Conservation (phyloP, 92 coral and sea anemone genomes). For the Siderastrea siderea region DNA sequence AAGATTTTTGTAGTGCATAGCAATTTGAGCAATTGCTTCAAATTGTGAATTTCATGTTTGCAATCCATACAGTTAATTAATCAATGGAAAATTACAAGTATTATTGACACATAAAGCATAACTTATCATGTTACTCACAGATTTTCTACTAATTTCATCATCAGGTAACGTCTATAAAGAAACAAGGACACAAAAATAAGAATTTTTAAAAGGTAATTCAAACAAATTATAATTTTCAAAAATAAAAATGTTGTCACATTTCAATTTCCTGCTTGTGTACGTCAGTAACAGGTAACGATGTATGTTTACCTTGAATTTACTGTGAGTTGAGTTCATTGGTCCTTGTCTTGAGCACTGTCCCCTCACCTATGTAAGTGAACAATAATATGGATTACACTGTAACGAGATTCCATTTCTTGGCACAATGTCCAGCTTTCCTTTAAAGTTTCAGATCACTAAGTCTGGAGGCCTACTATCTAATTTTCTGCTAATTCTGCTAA, state of each 20-base stretch:
- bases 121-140: background rate
- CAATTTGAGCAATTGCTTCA: too few species aligned
- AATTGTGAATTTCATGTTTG: too few species aligned
- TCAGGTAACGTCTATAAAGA: conserved; percentile 15
- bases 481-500: too few species aligned
- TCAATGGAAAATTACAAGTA: too few species aligned
- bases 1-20: too few species aligned
- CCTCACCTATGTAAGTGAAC: conserved; percentile 28
- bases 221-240: too few species aligned
- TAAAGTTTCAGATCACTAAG: too few species aligned
- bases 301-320: conserved; percentile 32
- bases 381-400: background rate
- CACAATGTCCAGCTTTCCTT: too few species aligned
- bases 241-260: too few species aligned
- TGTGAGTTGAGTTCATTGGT: conserved; percentile 1
- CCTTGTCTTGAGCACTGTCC: conserved; percentile 42
- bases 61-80: too few species aligned
- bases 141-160: conserved; percentile 23
- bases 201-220: background rate
- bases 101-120: background rate
- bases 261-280: background rate
- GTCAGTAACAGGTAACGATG: background rate
- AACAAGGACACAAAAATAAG: background rate
- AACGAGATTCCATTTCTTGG: background rate
- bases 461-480: too few species aligned